phyloP scores from a whole-genome alignment of 2,888 invertebrate species.

The Choreutis nemorana region DNA sequence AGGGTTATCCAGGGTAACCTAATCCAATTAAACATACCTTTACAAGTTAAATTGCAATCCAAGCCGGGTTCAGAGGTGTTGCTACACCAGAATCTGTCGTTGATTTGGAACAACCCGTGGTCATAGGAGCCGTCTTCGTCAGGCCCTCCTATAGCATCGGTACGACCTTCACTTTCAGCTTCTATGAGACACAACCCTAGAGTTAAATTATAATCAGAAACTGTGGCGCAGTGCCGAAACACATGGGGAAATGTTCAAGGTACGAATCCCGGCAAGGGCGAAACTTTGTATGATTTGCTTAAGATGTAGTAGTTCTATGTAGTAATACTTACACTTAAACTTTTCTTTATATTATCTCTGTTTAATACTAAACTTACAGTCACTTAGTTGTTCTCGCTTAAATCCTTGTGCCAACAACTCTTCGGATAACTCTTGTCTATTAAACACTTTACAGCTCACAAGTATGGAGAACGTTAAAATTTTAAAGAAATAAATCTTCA shows the following conservation, averaged over 20 bases:
- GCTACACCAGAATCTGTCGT: slow-evolving; percentile 42
- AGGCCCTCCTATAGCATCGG: slow-evolving; percentile 39
- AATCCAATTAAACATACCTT: no score
- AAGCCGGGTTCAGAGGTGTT: slow-evolving; percentile 23
- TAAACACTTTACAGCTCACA: slow-evolving; percentile 19
- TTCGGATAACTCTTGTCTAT: slow-evolving; percentile 23
- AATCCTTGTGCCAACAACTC: slow-evolving; percentile 29
- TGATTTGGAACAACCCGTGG: slow-evolving; percentile 51
- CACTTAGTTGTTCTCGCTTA: slow-evolving; percentile 21
- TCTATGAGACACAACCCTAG: slow-evolving; percentile 60
- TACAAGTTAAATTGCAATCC: slow-evolving; percentile 36
- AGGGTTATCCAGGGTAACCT: no score
- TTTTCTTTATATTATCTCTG: no score
- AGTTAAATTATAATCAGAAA: no score
- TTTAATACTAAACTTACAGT: slow-evolving; percentile 42
- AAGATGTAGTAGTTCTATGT: no score
- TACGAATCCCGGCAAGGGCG: no score
- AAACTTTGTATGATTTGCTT: no score
- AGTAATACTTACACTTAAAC: no score
- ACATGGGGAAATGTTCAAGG: no score
- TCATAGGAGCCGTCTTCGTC: slow-evolving; percentile 54
- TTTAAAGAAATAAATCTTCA: no score
- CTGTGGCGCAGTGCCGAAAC: no score
- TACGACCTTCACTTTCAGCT: slow-evolving; percentile 54
- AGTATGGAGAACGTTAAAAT: no score